These are phyloP conservation scores for Enteromius afrohamiltoni DNA, from an alignment of 2,797 vertebrate genomes.

Conservation along the genomic window DNA sequence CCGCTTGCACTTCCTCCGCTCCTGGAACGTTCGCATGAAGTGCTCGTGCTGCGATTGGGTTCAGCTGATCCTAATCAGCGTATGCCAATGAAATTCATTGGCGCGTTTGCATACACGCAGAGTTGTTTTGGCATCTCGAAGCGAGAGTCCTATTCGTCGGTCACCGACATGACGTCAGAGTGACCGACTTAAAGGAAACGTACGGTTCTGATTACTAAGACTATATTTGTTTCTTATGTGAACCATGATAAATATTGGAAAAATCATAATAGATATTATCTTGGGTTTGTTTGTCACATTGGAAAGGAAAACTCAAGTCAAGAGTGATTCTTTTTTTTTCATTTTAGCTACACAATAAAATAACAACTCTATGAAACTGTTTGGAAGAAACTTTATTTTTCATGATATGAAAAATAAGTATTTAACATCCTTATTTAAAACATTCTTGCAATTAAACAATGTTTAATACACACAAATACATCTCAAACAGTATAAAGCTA, in stretches of 20 bases:
- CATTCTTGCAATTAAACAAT: conserved; percentile 21
- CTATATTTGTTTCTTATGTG: not conserved
- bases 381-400: conserved; percentile 51
- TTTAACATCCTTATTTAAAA: conserved; percentile 3
- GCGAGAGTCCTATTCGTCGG: too few relatives aligned
- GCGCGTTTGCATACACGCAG: too few relatives aligned
- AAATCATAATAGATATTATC: not conserved
- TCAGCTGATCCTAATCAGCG: too few relatives aligned
- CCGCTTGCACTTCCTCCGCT: too few relatives aligned
- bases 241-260: not conserved
- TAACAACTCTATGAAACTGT: not conserved
- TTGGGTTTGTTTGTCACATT: not conserved
- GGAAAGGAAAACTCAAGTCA: not conserved
- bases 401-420: conserved; percentile 44
- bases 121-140: too few relatives aligned
- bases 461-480: conserved; percentile 18
- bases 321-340: too few relatives aligned
- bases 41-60: too few relatives aligned
- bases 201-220: not conserved
- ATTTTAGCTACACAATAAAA: not conserved
- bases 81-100: too few relatives aligned
- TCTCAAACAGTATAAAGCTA: conserved; percentile 1
- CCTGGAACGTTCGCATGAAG: too few relatives aligned
- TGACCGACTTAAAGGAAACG: too few relatives aligned
- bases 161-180: too few relatives aligned